phyloP scores from a whole-genome alignment of 2,797 vertebrate genomes.

The Sebastes jordani region DNA sequence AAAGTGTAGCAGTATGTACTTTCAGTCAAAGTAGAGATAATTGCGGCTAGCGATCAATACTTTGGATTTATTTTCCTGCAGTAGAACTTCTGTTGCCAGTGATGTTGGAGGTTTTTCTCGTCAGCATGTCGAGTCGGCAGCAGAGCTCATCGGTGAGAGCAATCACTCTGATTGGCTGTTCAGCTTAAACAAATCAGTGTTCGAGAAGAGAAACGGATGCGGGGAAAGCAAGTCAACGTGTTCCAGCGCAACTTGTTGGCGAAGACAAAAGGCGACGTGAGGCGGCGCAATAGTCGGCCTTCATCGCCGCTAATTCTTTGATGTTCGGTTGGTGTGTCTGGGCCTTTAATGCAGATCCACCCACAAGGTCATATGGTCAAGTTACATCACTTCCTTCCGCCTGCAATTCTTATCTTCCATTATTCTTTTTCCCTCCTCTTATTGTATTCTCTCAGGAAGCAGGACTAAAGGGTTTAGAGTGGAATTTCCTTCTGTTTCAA shows the following conservation, averaged over 20 bases:
- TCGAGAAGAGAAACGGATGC: too few relatives aligned
- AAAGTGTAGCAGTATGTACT: background rate
- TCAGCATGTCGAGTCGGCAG: too few relatives aligned
- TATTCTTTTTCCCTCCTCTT: constrained; percentile 13
- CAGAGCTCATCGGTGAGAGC: too few relatives aligned
- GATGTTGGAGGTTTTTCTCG: background rate
- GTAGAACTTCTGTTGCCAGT: background rate
- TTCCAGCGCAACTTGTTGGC: too few relatives aligned
- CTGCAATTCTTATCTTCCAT: constrained; percentile 5
- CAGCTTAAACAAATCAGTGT: too few relatives aligned
- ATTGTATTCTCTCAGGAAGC: constrained; percentile 16
- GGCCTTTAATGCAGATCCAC: constrained; percentile 7
- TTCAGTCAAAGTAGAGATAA: background rate
- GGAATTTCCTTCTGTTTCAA: background rate
- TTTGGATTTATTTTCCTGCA: background rate
- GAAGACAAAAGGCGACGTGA: too few relatives aligned
- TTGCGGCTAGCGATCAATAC: background rate
- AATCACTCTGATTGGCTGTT: too few relatives aligned
- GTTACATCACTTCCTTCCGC: constrained; percentile 33
- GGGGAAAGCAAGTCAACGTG: too few relatives aligned
- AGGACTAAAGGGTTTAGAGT: background rate
- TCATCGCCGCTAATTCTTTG: too few relatives aligned
- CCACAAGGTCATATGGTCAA: constrained; percentile 13
- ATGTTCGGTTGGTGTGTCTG: too few relatives aligned
- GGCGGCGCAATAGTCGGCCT: too few relatives aligned